These are phyloP conservation scores for Drosophila chauvacae DNA, from an alignment of 1,140 invertebrate genomes.

Conservation along the genomic window DNA sequence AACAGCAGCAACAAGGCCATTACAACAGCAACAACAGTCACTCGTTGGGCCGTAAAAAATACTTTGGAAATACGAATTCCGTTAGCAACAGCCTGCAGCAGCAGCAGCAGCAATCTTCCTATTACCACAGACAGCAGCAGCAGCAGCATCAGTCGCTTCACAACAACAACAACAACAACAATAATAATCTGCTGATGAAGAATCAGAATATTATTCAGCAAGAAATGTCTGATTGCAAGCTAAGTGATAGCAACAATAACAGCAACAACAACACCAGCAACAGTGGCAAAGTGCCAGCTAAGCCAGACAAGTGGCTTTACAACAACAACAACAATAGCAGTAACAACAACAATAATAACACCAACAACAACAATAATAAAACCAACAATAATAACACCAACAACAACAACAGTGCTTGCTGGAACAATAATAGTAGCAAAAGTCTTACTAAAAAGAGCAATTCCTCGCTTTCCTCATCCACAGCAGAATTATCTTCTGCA, in stretches of 20 bases:
- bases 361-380: too few species aligned
- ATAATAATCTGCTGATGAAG: conserved; percentile 62
- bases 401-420: too few species aligned
- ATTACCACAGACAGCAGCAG: conserved; percentile 45
- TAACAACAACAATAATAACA: not conserved
- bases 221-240: conserved; percentile 36
- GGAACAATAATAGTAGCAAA: not conserved
- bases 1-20: conserved; percentile 35
- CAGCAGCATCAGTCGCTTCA: conserved; percentile 28
- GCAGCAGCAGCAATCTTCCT: conserved; percentile 39
- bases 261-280: conserved; percentile 26
- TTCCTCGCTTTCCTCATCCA: conserved; percentile 37
- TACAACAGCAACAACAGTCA: conserved; percentile 50
- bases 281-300: conserved; percentile 14
- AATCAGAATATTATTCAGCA: conserved; percentile 61
- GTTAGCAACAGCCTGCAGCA: conserved; percentile 28
- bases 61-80: conserved; percentile 36
- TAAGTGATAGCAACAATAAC: conserved; percentile 41
- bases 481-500: conserved; percentile 37
- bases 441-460: conserved; percentile 44
- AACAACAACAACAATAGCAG: conserved; percentile 4
- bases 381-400: not conserved
- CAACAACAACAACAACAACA: conserved; percentile 54
- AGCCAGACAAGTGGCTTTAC: conserved; percentile 27
- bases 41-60: conserved; percentile 59